These are phyloP conservation scores for Aleiodes alternator DNA, from an alignment of 2,888 invertebrate genomes.

Conservation along the genomic window DNA sequence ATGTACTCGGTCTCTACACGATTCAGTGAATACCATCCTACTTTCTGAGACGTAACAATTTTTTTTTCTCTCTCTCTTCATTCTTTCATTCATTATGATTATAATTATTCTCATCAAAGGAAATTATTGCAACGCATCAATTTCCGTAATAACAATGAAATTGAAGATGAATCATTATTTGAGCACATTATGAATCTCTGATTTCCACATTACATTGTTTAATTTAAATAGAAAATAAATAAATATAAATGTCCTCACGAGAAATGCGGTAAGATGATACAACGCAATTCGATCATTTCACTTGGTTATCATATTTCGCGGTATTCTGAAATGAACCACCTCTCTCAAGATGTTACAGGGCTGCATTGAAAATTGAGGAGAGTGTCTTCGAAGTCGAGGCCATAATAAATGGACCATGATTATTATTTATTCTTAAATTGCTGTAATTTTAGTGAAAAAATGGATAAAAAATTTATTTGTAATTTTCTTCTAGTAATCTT, in stretches of 20 bases:
- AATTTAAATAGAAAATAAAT: conserved; percentile 11
- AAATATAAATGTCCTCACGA: conserved; percentile 31
- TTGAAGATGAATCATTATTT: conserved; percentile 15
- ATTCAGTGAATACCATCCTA: conserved; percentile 33
- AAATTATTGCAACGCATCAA: neutral
- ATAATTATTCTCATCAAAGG: neutral
- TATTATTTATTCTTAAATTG: conserved; percentile 2
- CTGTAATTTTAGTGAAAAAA: too few relatives aligned
- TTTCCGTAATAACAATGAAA: conserved; percentile 11
- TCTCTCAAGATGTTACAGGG: conserved; percentile 17
- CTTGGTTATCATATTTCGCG: conserved; percentile 63
- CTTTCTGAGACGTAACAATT: conserved; percentile 12
- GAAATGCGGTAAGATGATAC: conserved; percentile 63
- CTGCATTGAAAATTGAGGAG: conserved; percentile 31
- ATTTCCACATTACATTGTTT: neutral
- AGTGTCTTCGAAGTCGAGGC: conserved; percentile 3
- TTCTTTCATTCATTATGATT: neutral
- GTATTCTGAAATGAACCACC: conserved; percentile 47
- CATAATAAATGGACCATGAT: conserved; percentile 17
- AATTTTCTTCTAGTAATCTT: too few relatives aligned
- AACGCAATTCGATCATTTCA: conserved; percentile 65
- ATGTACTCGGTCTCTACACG: conserved; percentile 21
- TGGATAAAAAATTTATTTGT: too few relatives aligned
- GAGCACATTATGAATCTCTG: neutral
- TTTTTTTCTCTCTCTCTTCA: neutral